Base-by-base conservation (phyloP, 2,888 invertebrate genomes). In the Chromoteleia sp. region DNA sequence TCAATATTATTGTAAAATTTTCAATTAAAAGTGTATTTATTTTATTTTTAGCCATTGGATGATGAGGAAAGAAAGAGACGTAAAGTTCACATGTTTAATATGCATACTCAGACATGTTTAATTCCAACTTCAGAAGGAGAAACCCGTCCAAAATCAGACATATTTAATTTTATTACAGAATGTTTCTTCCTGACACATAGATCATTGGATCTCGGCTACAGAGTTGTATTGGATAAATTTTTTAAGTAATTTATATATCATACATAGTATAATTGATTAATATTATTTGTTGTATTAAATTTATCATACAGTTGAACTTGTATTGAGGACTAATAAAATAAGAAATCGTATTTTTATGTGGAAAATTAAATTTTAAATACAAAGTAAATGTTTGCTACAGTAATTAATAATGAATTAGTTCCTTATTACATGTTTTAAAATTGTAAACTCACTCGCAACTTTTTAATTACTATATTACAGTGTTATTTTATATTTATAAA, bases 151-250 rank as follows among this genome's bases (percentile, higher is more conserved):
- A 93, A 94, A 0, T 92, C 93, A 0, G 93, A 94, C 0, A 93
- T 93, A 14, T 97, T 95, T 88, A 96, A 94, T 89, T 98, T 98
- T 91, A 95, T 97, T 10, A 98, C 97, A 0, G 98, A 98, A 90
- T 96, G 97, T 87, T 98, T 98, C 91, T 98, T 95, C 92, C 94
- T 98, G 93, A 96, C 97, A 0, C 98, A 98, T 90, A 95, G 96
- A 87, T 95, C 97, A 58, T 93, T 98, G 65, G 96, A 97, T 90
- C 93, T 98, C 63, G 95, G 96, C 19, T 90, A 89, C 65, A 86
- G 89, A 65, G 89, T 91, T 29, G 91, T 93, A 10, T 89, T 93
- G 76, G 93, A 93, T 86, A 93, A 93, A 84, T 89, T 94, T 61
- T 83, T 92, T 17, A 92, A 92, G 87, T 89, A 93, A 58, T 58